Conservation (phyloP, 2,888 invertebrate genomes). For the Tuta absoluta region DNA sequence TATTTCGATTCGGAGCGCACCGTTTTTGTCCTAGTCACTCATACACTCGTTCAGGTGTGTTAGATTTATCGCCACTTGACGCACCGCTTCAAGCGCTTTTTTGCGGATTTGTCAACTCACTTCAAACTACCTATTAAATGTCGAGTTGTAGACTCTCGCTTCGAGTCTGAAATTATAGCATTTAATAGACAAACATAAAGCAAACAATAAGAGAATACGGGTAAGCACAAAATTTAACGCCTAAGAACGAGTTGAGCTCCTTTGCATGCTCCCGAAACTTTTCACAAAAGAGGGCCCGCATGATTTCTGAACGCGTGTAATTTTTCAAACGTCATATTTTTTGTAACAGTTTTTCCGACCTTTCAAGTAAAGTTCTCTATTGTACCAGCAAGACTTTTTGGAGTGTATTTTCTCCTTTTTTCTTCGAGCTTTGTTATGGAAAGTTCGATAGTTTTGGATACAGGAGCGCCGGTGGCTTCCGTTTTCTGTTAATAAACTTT, state of each 20-base stretch:
- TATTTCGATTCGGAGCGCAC: slow-evolving; percentile 70
- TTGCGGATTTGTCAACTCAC: slow-evolving; percentile 41
- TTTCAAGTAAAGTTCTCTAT: slow-evolving; percentile 73
- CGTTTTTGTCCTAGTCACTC: slow-evolving; percentile 63
- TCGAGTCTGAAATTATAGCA: slow-evolving; percentile 36
- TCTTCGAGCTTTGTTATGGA: slow-evolving; percentile 61
- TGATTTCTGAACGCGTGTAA: slow-evolving; percentile 81
- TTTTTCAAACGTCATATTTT: slow-evolving; percentile 81
- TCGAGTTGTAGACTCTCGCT: slow-evolving; percentile 35
- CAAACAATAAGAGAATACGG: slow-evolving; percentile 52
- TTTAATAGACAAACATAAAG: slow-evolving; percentile 38
- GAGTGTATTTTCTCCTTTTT: slow-evolving; percentile 62
- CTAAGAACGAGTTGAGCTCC: slow-evolving; percentile 71
- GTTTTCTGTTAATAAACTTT: slow-evolving; percentile 55
- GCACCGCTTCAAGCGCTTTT: slow-evolving; percentile 43
- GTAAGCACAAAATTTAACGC: slow-evolving; percentile 55
- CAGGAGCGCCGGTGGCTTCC: slow-evolving; percentile 55
- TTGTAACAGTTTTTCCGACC: slow-evolving; percentile 71
- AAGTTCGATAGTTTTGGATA: slow-evolving; percentile 68
- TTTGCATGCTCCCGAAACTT: slow-evolving; percentile 70
- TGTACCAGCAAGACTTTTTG: slow-evolving; percentile 71
- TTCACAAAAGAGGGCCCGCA: slow-evolving; percentile 74
- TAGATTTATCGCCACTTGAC: slow-evolving; percentile 63
- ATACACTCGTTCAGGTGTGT: slow-evolving; percentile 67
- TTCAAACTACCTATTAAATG: slow-evolving; percentile 40